A percentile compares a stretch with the other conserved stretches of the same genome.
Evolutionary conservation across 2,888 invertebrate genomes (phyloP).

Genomic region (Latheticus oryzae): DNA sequence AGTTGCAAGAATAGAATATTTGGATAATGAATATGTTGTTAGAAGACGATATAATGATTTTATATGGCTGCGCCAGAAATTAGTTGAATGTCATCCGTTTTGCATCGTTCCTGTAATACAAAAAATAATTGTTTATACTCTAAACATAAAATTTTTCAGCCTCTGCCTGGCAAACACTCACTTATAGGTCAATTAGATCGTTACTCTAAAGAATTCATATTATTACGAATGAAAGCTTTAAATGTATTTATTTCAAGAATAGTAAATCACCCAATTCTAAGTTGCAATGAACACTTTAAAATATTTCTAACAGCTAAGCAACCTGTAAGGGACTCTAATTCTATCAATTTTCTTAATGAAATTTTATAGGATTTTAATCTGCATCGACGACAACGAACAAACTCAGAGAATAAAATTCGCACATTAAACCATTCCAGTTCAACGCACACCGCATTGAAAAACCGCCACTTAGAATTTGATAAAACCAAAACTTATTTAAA

Average conservation of each 20-base stretch:
- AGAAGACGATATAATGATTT: conserved; percentile 80
- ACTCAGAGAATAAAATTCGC: conserved; percentile 68
- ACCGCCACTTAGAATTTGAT: conserved; percentile 73
- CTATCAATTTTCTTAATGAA: conserved; percentile 12
- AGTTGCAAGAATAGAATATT: conserved; percentile 74
- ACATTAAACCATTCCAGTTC: conserved; percentile 51
- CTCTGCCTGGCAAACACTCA: conserved; percentile 77
- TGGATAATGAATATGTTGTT: conserved; percentile 74
- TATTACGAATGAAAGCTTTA: conserved; percentile 74
- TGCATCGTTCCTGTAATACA: conserved; percentile 76
- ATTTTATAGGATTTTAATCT: conserved; percentile 72
- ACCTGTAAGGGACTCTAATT: conserved; percentile 65
- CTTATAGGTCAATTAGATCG: conserved; percentile 75
- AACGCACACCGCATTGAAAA: conserved; percentile 67
- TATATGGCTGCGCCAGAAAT: conserved; percentile 74
- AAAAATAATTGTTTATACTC: too few species aligned
- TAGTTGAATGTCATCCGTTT: conserved; percentile 74
- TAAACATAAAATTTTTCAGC: conserved; percentile 70
- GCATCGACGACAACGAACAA: conserved; percentile 71
- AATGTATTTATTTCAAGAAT: conserved; percentile 75
- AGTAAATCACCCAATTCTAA: conserved; percentile 77
- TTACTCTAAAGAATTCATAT: conserved; percentile 77
- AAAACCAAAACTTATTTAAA: conserved; percentile 72
- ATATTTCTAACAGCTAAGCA: conserved; percentile 76
- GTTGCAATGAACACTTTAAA: conserved; percentile 73